Evolutionary conservation across 2,888 invertebrate genomes (phyloP), one percentile per base, ranked within the genome.

Genomic region (Penaeus monodon): DNA sequence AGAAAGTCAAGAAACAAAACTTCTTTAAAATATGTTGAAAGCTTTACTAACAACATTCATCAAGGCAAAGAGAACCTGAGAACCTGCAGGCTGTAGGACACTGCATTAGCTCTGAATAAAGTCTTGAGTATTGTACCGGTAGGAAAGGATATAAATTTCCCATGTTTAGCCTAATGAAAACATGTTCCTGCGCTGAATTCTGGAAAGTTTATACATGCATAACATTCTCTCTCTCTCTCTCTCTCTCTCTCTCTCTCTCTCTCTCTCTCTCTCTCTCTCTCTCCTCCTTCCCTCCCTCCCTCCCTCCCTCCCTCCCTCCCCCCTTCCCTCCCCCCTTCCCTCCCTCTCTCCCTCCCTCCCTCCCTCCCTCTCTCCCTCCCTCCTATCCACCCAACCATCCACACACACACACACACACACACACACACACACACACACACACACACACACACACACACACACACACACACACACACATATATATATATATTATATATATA

Each of bases 401-500:
- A 57, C 17, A 57, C 17, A 57, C 3, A 57, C 3, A 14, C 3
- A 57, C 3, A 14, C 17, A 57, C 3, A 12, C 3, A 57, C 3
- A 57, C 2, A 57, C 2, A 57, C 2, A 17, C 14, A 57, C 2
- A 57, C 2, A 57, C 14, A 22, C 20, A 64, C 24, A 29, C 2
- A 79, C 63, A 79, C 79, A 79, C 63, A 79, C 79, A 79, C 79
- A 79, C 63, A 79, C 63, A 63, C 79, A 79, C 63, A 79, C 63
- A 79, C 79, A 79, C 63, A 38, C 38, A 38, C 38, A 38, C 38
- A 38, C 38, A 38, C 38, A 38, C 38, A 38, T n/a, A n/a, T n/a
- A n/a, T n/a, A n/a, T n/a, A n/a, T n/a, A n/a, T n/a, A n/a, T n/a
- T n/a, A n/a, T n/a, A n/a, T n/a, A n/a, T n/a, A 33, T 33, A 1